Conservation (phyloP, 2,888 invertebrate genomes). For the Laspeyria flexula region DNA sequence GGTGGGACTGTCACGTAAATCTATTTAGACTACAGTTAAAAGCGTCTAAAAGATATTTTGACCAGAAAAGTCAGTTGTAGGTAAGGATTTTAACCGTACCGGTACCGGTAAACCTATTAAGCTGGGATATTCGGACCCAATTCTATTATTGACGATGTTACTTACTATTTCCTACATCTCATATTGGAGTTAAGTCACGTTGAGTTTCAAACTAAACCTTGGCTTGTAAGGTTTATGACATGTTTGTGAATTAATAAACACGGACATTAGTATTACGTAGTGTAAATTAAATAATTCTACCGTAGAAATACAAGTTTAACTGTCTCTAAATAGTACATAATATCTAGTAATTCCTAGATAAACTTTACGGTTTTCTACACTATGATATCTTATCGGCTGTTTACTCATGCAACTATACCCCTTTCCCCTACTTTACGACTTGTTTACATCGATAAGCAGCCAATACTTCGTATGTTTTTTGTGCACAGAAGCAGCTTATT, state of each 20-base stretch:
- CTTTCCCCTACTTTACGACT: slow-evolving; percentile 1
- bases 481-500: not conserved
- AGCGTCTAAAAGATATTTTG: not conserved
- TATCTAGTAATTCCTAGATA: too few species aligned
- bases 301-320: too few species aligned
- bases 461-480: not conserved
- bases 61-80: too few species aligned
- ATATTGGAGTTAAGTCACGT: not conserved
- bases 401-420: not conserved
- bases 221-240: too few species aligned
- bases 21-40: too few species aligned
- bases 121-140: not conserved
- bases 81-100: not conserved
- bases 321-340: too few species aligned
- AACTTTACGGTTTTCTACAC: not conserved
- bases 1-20: too few species aligned
- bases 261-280: too few species aligned
- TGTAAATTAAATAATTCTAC: too few species aligned
- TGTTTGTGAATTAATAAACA: too few species aligned
- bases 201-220: too few species aligned
- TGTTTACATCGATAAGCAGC: slow-evolving; percentile 3
- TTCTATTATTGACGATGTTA: not conserved
- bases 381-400: not conserved
- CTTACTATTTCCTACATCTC: not conserved
- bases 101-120: not conserved